Conservation (phyloP, 2,888 invertebrate genomes). For the Lamellibrachia satsuma region DNA sequence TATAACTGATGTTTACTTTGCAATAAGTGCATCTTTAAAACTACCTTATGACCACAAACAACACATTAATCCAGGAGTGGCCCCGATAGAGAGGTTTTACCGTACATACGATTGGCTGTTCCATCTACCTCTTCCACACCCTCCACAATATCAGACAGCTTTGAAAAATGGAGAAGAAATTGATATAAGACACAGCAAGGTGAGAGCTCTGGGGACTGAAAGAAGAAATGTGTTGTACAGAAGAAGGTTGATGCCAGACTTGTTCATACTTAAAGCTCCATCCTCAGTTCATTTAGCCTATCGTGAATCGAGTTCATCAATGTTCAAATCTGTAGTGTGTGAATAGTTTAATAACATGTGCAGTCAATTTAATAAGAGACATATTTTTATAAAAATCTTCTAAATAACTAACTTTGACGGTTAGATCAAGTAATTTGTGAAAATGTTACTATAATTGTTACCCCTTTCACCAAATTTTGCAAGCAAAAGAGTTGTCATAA, state of each 20-base stretch:
- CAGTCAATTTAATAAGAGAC: not conserved
- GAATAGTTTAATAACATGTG: not conserved
- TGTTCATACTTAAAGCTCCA: not conserved
- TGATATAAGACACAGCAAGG: not conserved
- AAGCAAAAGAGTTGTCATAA: not conserved
- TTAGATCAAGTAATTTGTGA: not conserved
- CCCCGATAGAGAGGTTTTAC: not conserved
- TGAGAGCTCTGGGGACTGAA: not conserved
- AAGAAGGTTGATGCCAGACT: not conserved
- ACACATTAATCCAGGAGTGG: slow-evolving; percentile 18
- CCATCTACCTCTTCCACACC: slow-evolving; percentile 57
- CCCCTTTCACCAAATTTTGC: not conserved
- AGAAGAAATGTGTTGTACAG: not conserved
- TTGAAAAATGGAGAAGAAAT: slow-evolving; percentile 40
- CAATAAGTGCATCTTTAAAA: not conserved
- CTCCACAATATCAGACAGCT: slow-evolving; percentile 59
- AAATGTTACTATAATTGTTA: not conserved
- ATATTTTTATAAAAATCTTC: not conserved
- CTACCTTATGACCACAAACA: not conserved
- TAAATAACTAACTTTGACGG: not conserved
- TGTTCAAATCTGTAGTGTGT: too few species aligned
- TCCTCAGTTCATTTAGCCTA: not conserved
- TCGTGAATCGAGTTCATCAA: too few species aligned
- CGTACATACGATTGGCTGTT: not conserved
- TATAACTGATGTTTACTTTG: not conserved